These are phyloP conservation scores for Baronia brevicornis DNA, from an alignment of 2,888 invertebrate species.

Conservation along the genomic window DNA sequence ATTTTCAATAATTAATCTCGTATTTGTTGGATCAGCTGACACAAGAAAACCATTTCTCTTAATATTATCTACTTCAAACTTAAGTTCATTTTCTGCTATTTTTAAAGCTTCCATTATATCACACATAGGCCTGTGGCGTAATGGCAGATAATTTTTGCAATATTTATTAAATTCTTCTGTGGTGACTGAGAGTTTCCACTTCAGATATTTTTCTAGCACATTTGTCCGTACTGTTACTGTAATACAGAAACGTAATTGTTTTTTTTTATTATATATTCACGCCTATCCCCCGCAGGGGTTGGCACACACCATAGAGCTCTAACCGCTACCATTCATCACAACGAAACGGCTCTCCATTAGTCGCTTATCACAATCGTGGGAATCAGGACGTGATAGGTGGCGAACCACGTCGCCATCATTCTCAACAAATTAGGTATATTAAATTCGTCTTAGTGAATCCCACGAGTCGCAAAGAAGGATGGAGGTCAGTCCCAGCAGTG, in stretches of 20 bases:
- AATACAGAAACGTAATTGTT: constrained; percentile 27
- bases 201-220: constrained; percentile 51
- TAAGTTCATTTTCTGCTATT: constrained; percentile 71
- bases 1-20: constrained; percentile 70
- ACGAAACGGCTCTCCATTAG: no score
- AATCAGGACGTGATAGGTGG: no score
- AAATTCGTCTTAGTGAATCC: no score
- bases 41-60: constrained; percentile 77
- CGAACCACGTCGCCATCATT: no score
- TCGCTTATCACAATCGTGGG: no score
- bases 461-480: no score
- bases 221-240: constrained; percentile 55
- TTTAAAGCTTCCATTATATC: constrained; percentile 72
- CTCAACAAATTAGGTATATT: no score
- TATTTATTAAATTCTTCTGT: constrained; percentile 50
- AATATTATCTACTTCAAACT: constrained; percentile 70
- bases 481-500: no score
- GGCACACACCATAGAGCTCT: no score
- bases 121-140: constrained; percentile 57
- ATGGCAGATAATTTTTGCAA: constrained; percentile 49
- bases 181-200: constrained; percentile 48
- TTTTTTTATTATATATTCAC: no score
- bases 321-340: no score
- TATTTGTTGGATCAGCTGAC: constrained; percentile 74
- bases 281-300: no score